Evolutionary conservation across 2,888 invertebrate species (phyloP), one percentile per base, ranked within the genome.

Genomic region (Drosophila melanocephala): DNA sequence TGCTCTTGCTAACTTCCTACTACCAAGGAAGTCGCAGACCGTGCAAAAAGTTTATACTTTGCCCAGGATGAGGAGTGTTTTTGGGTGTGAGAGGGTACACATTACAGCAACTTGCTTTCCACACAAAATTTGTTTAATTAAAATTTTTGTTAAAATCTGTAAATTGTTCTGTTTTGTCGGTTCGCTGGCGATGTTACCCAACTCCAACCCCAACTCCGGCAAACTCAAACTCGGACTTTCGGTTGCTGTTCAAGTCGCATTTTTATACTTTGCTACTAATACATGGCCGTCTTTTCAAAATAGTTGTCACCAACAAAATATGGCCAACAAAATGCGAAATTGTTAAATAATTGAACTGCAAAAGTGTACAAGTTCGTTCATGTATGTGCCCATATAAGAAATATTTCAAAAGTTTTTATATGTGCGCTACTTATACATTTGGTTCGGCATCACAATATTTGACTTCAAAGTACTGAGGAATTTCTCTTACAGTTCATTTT

Each of bases 61-160:
- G 39, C 32, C 52, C 75, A 30, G 50, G 44, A 53, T 50, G 12
- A 28, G 22, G 16, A 35, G n/a, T 16, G 16, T 26, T 47, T 47
- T 7, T 26, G 28, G n/a, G 28, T 19, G 16, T 1, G 19, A n/a
- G 3, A 2, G 33, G 37, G 28, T 26, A 58, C 83, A 72, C 77
- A 83, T 77, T 77, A 70, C 65, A 62, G 72, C 74, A 86, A 79
- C 89, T 89, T 85, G 87, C 89, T 82, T 74, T 89, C 68, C 87
- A 72, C 85, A 83, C 84, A 83, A 90, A 90, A 88, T 90, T 87
- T 87, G 89, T 87, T 87, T 87, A 87, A 87, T 87, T 87, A 87
- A 87, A 87, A 90, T 90, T 87, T 87, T 89, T 89, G 90, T 80
- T 78, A 75, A 90, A 90, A 87, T 87, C 87, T 80, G 90, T 89